Evolutionary conservation across 2,113 vertebrate genomes (phyloP).

Genomic region (Cyprinodon variegatus): DNA sequence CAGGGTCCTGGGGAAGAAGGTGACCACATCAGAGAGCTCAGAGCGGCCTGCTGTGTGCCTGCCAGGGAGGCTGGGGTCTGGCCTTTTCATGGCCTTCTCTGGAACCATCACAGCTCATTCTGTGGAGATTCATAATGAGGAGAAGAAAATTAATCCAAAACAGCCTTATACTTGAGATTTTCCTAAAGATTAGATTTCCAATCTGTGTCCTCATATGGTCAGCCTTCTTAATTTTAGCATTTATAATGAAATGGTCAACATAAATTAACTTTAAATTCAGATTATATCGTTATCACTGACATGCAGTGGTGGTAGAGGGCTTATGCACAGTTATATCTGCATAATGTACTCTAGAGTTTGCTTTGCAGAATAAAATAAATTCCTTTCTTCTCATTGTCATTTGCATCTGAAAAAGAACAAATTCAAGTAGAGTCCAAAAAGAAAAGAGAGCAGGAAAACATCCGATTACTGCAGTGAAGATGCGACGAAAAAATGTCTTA

Average conservation of each 20-base stretch:
- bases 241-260: no score
- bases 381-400: neutral
- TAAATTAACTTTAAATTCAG: no score
- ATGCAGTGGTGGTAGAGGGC: neutral
- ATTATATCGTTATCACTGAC: neutral
- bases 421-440: neutral
- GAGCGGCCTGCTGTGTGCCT: slow-evolving; percentile 32
- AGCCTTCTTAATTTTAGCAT: no score
- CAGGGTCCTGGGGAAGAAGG: slow-evolving; percentile 49
- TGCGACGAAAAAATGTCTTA: slow-evolving; percentile 3
- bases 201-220: no score
- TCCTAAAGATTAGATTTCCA: no score
- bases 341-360: neutral
- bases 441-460: neutral
- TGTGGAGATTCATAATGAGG: neutral
- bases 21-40: slow-evolving; percentile 57
- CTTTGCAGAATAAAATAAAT: neutral
- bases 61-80: slow-evolving; percentile 3
- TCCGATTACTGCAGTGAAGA: slow-evolving; percentile 5
- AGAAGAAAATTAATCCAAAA: neutral
- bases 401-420: neutral
- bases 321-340: neutral
- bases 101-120: slow-evolving; percentile 16
- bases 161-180: neutral
- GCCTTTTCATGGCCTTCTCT: slow-evolving; percentile 40